Base-by-base conservation (phyloP, 2,888 invertebrate species). In the Allolobophora icterica region DNA sequence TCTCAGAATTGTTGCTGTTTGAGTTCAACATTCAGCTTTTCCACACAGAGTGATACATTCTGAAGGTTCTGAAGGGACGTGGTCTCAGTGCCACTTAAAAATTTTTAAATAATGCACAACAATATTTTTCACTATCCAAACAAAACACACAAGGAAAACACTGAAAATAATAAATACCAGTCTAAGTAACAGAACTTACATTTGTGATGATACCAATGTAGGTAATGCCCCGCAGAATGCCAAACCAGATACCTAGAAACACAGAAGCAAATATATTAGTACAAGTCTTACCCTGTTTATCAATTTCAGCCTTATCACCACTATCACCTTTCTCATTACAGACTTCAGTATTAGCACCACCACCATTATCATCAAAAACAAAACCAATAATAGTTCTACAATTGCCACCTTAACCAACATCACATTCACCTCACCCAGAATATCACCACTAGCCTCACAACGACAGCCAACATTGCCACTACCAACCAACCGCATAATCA, bases 131-230 rank as follows among this genome's bases (percentile, higher is more conserved):
- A n/a, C 71, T n/a, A n/a, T 71, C 30, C 30, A 11, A 71, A 71
- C n/a, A 71, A 8, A 71, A 71, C 71, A 71, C 30, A 8, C 1
- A 71, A 71, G 71, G n/a, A 71, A 71, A 71, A n/a, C 13, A 13
- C n/a, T 11, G 6, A 71, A n/a, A 71, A 71, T 11, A n/a, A 8
- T 71, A 11, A n/a, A 71, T n/a, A 71, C 11, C 6, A n/a, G 30
- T 8, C 71, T 52, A 52, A 30, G 71, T 30, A n/a, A 2, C 11
- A 90, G 21, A 84, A 95, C 97, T 96, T 95, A 98, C 98, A 95
- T 99, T 99, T 89, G 98, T 98, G 89, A 99, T 97, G 90, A 99
- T 97, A 92, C 98, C 97, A 90, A 99, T 96, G 94, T 98, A 98
- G 91, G 98, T 97, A 93, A 99, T 97, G 89, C 98, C 97, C 96